phyloP scores from a whole-genome alignment of 2,888 invertebrate genomes.

The Phengaris alcon region DNA sequence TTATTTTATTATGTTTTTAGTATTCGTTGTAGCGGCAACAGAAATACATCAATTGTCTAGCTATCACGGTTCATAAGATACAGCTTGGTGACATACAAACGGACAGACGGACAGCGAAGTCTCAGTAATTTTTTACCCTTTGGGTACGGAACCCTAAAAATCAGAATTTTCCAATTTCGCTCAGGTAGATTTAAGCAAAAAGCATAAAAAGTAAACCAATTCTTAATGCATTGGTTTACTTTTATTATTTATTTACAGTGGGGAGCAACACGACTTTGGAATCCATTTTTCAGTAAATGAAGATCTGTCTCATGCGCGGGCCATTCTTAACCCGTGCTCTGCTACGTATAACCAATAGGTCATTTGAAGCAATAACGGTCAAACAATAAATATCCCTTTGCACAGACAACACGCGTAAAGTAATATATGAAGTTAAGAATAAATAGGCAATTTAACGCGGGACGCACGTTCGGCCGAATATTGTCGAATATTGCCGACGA shows the following conservation, averaged over 20 bases:
- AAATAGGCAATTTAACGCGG: constrained; percentile 79
- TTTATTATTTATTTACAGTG: background rate
- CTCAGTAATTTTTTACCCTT: too few species aligned
- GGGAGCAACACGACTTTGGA: background rate
- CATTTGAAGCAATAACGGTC: constrained; percentile 78
- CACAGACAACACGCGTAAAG: constrained; percentile 79
- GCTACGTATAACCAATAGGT: constrained; percentile 69
- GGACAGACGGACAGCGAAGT: too few species aligned
- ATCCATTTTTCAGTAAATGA: background rate
- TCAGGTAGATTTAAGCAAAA: too few species aligned
- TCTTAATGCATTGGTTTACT: too few species aligned
- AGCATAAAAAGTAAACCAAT: too few species aligned
- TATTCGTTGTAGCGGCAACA: too few species aligned
- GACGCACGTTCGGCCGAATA: constrained; percentile 75
- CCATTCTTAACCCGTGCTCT: constrained; percentile 64
- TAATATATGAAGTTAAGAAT: constrained; percentile 81
- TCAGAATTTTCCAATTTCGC: too few species aligned
- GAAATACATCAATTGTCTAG: too few species aligned
- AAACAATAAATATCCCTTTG: constrained; percentile 79
- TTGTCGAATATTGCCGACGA: constrained; percentile 76
- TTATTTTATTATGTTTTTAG: too few species aligned
- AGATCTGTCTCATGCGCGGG: constrained; percentile 48
- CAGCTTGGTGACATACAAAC: too few species aligned
- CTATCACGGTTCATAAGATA: too few species aligned
- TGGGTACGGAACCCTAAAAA: too few species aligned